Percentiles rank a stretch among this genome's conserved stretches.
phyloP scores from a whole-genome alignment of 2,888 invertebrate species.

The Thelaira solivaga region DNA sequence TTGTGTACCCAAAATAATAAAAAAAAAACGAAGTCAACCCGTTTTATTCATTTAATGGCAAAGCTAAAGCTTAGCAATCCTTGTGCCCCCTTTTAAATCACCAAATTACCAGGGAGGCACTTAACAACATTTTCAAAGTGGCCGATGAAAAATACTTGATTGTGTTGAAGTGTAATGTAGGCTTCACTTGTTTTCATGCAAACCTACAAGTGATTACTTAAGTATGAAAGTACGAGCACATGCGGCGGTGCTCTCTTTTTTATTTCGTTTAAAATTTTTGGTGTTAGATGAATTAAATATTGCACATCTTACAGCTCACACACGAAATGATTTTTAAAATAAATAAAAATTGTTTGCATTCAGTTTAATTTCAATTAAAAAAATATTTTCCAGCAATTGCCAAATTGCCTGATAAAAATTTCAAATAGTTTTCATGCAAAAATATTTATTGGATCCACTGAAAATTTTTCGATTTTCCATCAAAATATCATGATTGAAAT shows the following conservation, averaged over 20 bases:
- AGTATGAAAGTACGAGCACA: constrained; percentile 4
- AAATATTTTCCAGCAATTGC: too few species aligned
- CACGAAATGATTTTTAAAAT: too few species aligned
- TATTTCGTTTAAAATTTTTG: constrained; percentile 9
- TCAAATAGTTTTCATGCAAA: too few species aligned
- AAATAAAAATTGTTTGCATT: too few species aligned
- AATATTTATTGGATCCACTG: too few species aligned
- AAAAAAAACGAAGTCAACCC: constrained; percentile 17
- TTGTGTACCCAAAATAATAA: too few species aligned
- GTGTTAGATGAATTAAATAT: constrained; percentile 11
- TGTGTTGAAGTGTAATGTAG: constrained; percentile 76
- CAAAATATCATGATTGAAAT: too few species aligned
- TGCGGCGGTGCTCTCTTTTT: neutral
- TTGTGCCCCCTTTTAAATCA: neutral
- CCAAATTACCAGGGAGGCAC: constrained; percentile 26
- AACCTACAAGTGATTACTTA: constrained; percentile 34
- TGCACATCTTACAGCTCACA: neutral
- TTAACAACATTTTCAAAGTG: constrained; percentile 58
- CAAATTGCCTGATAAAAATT: too few species aligned
- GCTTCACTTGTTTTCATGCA: constrained; percentile 71
- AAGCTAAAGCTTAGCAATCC: too few species aligned
- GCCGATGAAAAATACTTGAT: constrained; percentile 75
- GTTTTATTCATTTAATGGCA: neutral
- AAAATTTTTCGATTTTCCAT: too few species aligned
- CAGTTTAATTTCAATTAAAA: neutral